Percentiles rank a stretch among this genome's conserved stretches.
Evolutionary conservation across 1,140 invertebrate species (phyloP).

Genomic region (Drosophila kikkawai): DNA sequence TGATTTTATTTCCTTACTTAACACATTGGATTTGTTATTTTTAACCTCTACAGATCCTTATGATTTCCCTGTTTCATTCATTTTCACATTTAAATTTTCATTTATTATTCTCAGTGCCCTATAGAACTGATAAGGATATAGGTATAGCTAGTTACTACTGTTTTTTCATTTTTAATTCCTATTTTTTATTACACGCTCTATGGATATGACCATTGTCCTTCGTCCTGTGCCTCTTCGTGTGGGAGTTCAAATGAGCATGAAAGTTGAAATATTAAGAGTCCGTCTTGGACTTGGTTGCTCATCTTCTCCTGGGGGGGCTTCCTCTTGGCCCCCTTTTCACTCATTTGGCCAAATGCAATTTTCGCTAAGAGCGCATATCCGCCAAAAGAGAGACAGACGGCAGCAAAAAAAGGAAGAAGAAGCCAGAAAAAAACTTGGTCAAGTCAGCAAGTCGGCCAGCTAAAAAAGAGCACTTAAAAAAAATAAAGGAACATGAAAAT

Average conservation of each 20-base stretch:
- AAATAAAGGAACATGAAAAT: too few relatives aligned
- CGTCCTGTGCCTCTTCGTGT: background rate
- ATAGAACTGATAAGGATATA: slow-evolving; percentile 1
- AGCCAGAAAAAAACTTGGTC: slow-evolving; percentile 45
- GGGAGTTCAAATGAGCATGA: slow-evolving; percentile 73
- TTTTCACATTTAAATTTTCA: background rate
- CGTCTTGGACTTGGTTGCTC: slow-evolving; percentile 35
- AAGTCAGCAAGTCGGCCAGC: slow-evolving; percentile 61
- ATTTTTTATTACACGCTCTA: slow-evolving; percentile 64
- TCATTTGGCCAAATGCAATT: slow-evolving; percentile 82
- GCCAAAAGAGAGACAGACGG: slow-evolving; percentile 44
- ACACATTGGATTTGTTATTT: too few relatives aligned
- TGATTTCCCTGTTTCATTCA: background rate
- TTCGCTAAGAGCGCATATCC: slow-evolving; percentile 74
- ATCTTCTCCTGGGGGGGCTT: slow-evolving; percentile 25
- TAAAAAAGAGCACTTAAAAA: slow-evolving; percentile 3
- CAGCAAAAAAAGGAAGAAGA: slow-evolving; percentile 5
- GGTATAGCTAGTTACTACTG: slow-evolving; percentile 44
- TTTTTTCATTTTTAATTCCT: slow-evolving; percentile 34
- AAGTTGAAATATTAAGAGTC: slow-evolving; percentile 82
- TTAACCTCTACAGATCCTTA: too few relatives aligned
- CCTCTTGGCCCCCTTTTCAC: slow-evolving; percentile 23
- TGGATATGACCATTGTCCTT: slow-evolving; percentile 41
- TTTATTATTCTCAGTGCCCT: background rate
- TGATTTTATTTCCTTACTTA: too few relatives aligned